Evolutionary conservation across 2,797 vertebrate genomes (phyloP).

Genomic region (Cryptoprocta ferox): DNA sequence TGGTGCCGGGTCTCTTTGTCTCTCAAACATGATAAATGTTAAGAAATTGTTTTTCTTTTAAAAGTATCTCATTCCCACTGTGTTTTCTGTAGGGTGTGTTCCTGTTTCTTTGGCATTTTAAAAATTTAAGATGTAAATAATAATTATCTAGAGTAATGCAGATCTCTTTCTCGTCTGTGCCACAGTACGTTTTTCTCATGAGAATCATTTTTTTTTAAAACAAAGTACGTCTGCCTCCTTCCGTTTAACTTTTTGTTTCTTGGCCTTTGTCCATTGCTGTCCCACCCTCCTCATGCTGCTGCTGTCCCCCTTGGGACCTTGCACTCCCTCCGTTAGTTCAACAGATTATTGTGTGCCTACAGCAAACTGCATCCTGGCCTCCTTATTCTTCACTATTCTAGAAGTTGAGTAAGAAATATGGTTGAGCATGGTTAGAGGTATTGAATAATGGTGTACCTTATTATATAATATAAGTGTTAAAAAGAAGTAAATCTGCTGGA

Average conservation of each 20-base stretch:
- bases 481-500: not conserved
- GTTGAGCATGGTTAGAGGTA: not conserved
- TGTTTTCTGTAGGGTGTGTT: not conserved
- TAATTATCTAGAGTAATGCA: not conserved
- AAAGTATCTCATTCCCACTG: fast-evolving
- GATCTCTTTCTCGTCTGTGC: not conserved
- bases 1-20: too few species aligned
- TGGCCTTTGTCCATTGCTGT: not conserved
- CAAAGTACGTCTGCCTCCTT: not conserved
- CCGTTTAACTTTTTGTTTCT: not conserved
- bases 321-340: too few species aligned
- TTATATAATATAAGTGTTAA: not conserved
- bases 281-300: fast-evolving
- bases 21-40: too few species aligned
- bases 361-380: fast-evolving
- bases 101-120: not conserved
- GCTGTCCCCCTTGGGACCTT: not conserved
- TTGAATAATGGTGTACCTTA: not conserved
- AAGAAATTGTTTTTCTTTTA: too few species aligned
- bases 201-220: not conserved
- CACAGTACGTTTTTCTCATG: not conserved
- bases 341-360: fast-evolving
- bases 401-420: not conserved
- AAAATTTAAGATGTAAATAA: not conserved
- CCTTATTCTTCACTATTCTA: too few species aligned